Percentiles rank a stretch among this genome's conserved stretches.
Evolutionary conservation across 2,888 invertebrate species (phyloP).

Genomic region (Himalopsyche tibetana): DNA sequence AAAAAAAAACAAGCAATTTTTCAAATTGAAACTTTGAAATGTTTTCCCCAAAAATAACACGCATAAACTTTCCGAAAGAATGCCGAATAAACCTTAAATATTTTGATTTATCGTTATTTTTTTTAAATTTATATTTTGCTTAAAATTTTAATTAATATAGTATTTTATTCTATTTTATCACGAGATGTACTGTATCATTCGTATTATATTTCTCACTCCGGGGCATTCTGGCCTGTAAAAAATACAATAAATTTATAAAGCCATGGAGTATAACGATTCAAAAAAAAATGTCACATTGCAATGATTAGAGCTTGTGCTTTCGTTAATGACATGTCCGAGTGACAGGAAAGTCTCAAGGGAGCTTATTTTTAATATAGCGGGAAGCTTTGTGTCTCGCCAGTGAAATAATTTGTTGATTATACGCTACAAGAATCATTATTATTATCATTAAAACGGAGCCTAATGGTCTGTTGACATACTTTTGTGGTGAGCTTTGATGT

Average conservation of each 20-base stretch:
- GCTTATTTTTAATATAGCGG: conserved; percentile 17
- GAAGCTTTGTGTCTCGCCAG: conserved; percentile 2
- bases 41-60: no score
- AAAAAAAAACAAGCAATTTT: no score
- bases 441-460: neutral
- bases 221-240: neutral
- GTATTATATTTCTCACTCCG: neutral
- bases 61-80: no score
- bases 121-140: no score
- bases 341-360: conserved; percentile 9
- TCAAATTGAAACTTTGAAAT: no score
- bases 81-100: no score
- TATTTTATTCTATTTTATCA: conserved; percentile 5
- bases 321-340: conserved; percentile 1
- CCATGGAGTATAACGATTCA: neutral
- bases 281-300: neutral
- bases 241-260: neutral
- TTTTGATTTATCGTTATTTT: no score
- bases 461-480: conserved; percentile 21
- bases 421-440: neutral
- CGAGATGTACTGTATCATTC: neutral
- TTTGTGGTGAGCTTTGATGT: neutral
- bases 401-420: conserved; percentile 26
- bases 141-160: neutral
- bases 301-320: neutral